phyloP scores from a whole-genome alignment of 1,140 invertebrate species.

The Euwallacea similis region DNA sequence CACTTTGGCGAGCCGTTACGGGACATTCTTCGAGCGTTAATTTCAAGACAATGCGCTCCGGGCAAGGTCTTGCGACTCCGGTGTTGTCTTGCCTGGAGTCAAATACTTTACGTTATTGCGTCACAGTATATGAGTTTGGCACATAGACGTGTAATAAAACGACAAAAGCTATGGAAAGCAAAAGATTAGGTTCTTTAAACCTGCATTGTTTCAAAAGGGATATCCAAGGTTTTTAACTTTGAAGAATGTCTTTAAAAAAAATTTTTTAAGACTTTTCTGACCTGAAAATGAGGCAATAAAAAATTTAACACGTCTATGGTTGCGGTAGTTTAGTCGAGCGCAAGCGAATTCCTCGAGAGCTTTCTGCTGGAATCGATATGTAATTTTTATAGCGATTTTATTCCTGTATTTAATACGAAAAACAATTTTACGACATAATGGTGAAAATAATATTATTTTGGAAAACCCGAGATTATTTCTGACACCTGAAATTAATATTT shows the following conservation, averaged over 20 bases:
- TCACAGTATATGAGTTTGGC: conserved; percentile 18
- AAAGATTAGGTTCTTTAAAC: background rate
- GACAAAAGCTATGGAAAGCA: background rate
- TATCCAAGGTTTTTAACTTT: no score
- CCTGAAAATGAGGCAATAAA: no score
- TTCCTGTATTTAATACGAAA: no score
- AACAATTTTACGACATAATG: no score
- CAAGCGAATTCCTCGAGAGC: conserved; percentile 8
- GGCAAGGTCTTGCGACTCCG: conserved; percentile 24
- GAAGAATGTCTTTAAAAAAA: no score
- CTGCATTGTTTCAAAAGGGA: no score
- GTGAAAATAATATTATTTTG: no score
- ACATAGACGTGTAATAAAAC: background rate
- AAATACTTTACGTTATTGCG: conserved; percentile 31
- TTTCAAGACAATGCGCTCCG: conserved; percentile 27
- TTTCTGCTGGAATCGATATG: conserved; percentile 4
- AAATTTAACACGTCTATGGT: no score
- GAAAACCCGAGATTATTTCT: no score
- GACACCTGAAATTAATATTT: no score
- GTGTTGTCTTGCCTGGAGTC: conserved; percentile 30
- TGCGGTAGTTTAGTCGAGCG: background rate
- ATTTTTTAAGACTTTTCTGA: no score
- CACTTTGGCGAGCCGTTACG: conserved; percentile 32
- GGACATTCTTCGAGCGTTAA: conserved; percentile 34
- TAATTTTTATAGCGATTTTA: background rate